phyloP scores from a whole-genome alignment of 2,113 vertebrate species.

The Triplophysa rosa region DNA sequence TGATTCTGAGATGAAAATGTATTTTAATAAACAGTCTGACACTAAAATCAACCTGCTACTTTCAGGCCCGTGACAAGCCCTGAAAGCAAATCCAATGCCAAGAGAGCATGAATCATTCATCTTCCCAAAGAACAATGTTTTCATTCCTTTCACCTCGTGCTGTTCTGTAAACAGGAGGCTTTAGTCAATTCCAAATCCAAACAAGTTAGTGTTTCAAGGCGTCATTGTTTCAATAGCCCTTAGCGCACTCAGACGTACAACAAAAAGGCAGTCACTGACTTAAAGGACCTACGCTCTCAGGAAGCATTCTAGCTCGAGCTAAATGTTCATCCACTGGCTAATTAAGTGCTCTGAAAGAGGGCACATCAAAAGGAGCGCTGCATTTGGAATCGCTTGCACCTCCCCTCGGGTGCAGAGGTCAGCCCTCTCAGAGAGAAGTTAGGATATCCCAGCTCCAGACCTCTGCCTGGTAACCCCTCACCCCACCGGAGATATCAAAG shows the following conservation, averaged over 20 bases:
- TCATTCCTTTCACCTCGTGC: conserved; percentile 58
- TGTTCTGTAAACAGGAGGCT: conserved; percentile 61
- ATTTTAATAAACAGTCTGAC: neutral
- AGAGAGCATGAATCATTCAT: conserved; percentile 7
- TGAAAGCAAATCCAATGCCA: neutral
- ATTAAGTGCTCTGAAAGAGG: conserved; percentile 75
- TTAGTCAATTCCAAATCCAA: conserved; percentile 65
- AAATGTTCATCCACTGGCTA: conserved; percentile 78
- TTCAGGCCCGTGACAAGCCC: neutral
- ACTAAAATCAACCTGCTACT: neutral
- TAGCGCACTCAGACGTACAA: conserved; percentile 38
- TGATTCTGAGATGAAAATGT: neutral
- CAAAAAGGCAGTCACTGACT: conserved; percentile 66
- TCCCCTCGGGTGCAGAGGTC: conserved; percentile 74
- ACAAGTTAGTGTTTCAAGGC: conserved; percentile 71
- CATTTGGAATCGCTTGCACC: conserved; percentile 65
- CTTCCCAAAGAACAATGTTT: conserved; percentile 56
- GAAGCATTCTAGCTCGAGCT: conserved; percentile 74
- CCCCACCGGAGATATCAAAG: conserved; percentile 75
- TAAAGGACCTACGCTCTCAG: conserved; percentile 68
- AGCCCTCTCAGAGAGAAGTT: conserved; percentile 72
- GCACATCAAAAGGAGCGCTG: conserved; percentile 73
- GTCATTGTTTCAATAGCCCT: conserved; percentile 73
- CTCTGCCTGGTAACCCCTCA: conserved; percentile 76
- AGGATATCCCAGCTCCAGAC: conserved; percentile 71